phyloP scores from a whole-genome alignment of 2,888 invertebrate species.

The Drosophila diplacantha region DNA sequence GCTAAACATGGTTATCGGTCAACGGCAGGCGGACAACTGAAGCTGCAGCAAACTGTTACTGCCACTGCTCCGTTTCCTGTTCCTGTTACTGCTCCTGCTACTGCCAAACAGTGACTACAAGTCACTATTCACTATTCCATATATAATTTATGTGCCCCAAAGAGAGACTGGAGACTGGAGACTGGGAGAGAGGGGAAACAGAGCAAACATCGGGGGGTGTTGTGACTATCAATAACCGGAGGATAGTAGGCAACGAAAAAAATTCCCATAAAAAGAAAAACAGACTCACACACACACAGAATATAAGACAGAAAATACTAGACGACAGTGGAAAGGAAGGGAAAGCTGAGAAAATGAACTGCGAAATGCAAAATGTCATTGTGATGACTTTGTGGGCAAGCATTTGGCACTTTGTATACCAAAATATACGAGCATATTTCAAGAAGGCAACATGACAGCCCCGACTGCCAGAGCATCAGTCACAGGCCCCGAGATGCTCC shows the following conservation, averaged over 20 bases:
- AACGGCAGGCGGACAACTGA: conserved; percentile 32
- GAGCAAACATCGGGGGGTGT: not conserved
- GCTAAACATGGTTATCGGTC: conserved; percentile 35
- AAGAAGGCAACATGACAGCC: conserved; percentile 34
- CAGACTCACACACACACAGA: not conserved
- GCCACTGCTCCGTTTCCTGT: not conserved
- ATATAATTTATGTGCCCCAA: conserved; percentile 17
- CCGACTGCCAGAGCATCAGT: conserved; percentile 27
- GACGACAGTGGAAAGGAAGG: not conserved
- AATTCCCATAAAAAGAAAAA: not conserved
- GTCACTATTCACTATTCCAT: conserved; percentile 17
- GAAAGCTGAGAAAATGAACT: conserved; percentile 27
- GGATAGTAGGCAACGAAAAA: conserved; percentile 27
- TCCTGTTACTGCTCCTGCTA: not conserved
- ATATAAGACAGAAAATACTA: conserved; percentile 1
- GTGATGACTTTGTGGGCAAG: conserved; percentile 48
- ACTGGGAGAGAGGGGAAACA: not conserved
- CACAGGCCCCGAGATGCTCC: conserved; percentile 2
- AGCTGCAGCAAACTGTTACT: conserved; percentile 13
- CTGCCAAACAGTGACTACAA: conserved; percentile 12
- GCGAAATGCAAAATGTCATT: conserved; percentile 54
- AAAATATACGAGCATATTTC: conserved; percentile 33
- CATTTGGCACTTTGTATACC: conserved; percentile 36
- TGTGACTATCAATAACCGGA: conserved; percentile 22
- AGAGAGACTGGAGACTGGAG: not conserved